A percentile compares a stretch with the other conserved stretches of the same genome.
Conservation (phyloP, 1,140 invertebrate species). For the Brachystomella parvula region DNA sequence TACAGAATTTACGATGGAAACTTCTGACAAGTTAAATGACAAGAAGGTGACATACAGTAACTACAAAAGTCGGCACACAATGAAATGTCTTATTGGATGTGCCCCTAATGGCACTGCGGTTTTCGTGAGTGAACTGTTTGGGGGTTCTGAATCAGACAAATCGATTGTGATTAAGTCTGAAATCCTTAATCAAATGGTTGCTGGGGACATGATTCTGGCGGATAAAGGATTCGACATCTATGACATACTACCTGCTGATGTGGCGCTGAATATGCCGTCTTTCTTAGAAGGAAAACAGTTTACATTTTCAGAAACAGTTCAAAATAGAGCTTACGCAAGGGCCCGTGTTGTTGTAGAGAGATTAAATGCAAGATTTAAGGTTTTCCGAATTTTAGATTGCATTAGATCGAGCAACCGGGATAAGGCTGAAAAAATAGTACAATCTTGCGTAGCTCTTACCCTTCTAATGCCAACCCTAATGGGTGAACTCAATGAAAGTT, state of each 20-base stretch:
- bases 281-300: conserved; percentile 2
- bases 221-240: conserved; percentile 14
- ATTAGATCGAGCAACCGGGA: not conserved
- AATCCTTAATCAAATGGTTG: not conserved
- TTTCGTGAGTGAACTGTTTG: conserved; percentile 11
- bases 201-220: conserved; percentile 14
- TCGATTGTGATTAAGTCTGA: not conserved
- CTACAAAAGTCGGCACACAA: conserved; percentile 9
- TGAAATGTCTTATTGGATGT: conserved; percentile 13
- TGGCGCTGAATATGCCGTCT: conserved; percentile 5
- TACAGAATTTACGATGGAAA: conserved; percentile 6
- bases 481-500: not conserved
- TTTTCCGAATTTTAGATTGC: conserved; percentile 10
- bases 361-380: conserved; percentile 12
- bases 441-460: conserved; percentile 8
- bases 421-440: conserved; percentile 1
- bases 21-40: not conserved
- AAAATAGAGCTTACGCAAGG: conserved; percentile 1
- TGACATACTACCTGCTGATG: conserved; percentile 6
- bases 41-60: conserved; percentile 5
- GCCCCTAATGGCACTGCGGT: conserved; percentile 9
- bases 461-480: conserved; percentile 13
- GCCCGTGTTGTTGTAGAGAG: conserved; percentile 10
- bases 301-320: not conserved
- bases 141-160: conserved; percentile 17